These are phyloP conservation scores for Sinella curviseta DNA, from an alignment of 1,140 invertebrate genomes.

Conservation along the genomic window DNA sequence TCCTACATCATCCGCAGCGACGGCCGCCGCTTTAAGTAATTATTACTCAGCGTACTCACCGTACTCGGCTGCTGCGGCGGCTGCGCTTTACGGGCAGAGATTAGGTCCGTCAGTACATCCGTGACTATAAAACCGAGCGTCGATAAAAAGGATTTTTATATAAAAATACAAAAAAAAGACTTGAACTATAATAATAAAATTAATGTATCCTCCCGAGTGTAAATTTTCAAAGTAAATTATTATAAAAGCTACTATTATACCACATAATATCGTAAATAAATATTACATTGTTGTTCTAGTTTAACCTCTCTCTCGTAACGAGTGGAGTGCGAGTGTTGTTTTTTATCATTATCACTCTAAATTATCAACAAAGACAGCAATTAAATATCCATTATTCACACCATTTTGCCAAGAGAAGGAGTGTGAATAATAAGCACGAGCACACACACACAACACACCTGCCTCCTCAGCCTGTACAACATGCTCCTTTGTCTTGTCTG, in stretches of 20 bases:
- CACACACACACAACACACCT: background rate
- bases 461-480: background rate
- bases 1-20: constrained; percentile 49
- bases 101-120: constrained; percentile 60
- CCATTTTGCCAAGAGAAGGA: background rate
- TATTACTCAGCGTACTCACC: constrained; percentile 63
- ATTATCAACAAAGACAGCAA: constrained; percentile 5
- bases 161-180: background rate
- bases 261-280: background rate
- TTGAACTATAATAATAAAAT: background rate
- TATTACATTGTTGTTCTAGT: background rate
- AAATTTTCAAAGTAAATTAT: background rate
- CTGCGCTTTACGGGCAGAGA: constrained; percentile 82
- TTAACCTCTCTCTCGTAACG: background rate
- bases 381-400: constrained; percentile 15
- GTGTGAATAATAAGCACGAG: background rate
- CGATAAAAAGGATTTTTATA: background rate
- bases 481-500: background rate
- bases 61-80: constrained; percentile 81
- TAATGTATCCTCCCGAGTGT: background rate
- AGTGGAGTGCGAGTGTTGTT: background rate
- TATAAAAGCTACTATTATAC: background rate
- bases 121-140: background rate
- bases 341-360: background rate
- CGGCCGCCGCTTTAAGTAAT: constrained; percentile 1